Evolutionary conservation across 2,888 invertebrate species (phyloP).

Genomic region (Epinotia demarniana): DNA sequence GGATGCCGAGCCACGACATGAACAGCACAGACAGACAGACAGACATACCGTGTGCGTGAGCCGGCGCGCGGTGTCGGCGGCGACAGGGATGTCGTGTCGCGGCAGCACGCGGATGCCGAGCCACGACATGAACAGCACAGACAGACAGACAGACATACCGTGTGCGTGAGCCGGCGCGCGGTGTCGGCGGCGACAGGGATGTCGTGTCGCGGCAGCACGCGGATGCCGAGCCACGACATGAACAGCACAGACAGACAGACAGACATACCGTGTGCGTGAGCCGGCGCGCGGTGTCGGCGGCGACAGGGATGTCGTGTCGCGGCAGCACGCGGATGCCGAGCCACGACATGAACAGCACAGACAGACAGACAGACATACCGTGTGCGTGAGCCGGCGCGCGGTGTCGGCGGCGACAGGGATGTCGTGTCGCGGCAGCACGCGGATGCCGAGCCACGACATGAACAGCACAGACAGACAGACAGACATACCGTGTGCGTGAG

Average conservation of each 20-base stretch:
- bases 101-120: slow-evolving; percentile 93
- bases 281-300: background rate
- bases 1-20: slow-evolving; percentile 99
- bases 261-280: background rate
- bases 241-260: too few relatives aligned
- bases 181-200: background rate
- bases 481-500: background rate
- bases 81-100: slow-evolving; percentile 35
- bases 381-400: background rate
- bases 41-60: background rate
- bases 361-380: too few relatives aligned
- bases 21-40: too few relatives aligned
- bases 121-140: slow-evolving; percentile 99
- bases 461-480: too few relatives aligned
- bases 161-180: background rate
- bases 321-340: slow-evolving; percentile 93
- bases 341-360: slow-evolving; percentile 99
- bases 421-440: slow-evolving; percentile 82
- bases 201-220: slow-evolving; percentile 82
- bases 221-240: slow-evolving; percentile 99
- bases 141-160: too few relatives aligned
- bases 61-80: background rate
- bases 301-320: slow-evolving; percentile 35
- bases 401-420: background rate
- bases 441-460: slow-evolving; percentile 99